A percentile compares a stretch with the other conserved stretches of the same genome.
phyloP scores from a whole-genome alignment of 1,140 invertebrate genomes.

The Drosophila hydei region DNA sequence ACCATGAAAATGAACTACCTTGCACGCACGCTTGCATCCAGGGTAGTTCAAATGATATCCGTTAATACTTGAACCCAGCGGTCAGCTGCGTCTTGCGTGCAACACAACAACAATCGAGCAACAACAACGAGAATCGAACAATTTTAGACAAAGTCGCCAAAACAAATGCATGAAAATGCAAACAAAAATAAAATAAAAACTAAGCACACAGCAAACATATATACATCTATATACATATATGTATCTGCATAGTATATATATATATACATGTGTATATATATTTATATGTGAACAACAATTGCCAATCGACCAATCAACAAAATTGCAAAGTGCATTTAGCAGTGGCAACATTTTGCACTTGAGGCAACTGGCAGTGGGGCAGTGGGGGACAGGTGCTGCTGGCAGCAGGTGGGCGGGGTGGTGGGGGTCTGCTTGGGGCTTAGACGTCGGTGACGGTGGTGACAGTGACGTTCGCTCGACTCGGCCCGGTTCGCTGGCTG shows the following conservation, averaged over 20 bases:
- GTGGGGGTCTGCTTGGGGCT: slow-evolving; percentile 29
- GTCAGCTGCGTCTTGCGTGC: slow-evolving; percentile 73
- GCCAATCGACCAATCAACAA: slow-evolving; percentile 76
- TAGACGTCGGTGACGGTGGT: slow-evolving; percentile 55
- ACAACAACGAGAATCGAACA: slow-evolving; percentile 36
- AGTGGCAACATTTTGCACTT: slow-evolving; percentile 76
- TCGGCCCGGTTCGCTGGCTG: slow-evolving; percentile 75
- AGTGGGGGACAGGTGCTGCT: not conserved
- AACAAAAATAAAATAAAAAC: slow-evolving; percentile 38
- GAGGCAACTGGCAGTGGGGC: slow-evolving; percentile 20
- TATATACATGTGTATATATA: slow-evolving; percentile 7
- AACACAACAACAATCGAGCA: slow-evolving; percentile 24
- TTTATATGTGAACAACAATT: slow-evolving; percentile 65
- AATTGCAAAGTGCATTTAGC: slow-evolving; percentile 81
- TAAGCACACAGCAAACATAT: slow-evolving; percentile 34
- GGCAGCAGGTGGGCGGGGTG: not conserved
- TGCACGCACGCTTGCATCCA: slow-evolving; percentile 15
- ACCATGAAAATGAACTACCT: slow-evolving; percentile 15
- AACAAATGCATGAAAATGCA: slow-evolving; percentile 56
- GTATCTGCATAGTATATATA: slow-evolving; percentile 2
- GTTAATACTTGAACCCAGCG: slow-evolving; percentile 78
- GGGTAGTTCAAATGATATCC: slow-evolving; percentile 68
- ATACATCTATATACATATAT: slow-evolving; percentile 1
- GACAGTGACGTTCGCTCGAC: slow-evolving; percentile 68
- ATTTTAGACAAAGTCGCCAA: slow-evolving; percentile 72